These are phyloP conservation scores for Amphiura filiformis DNA, from an alignment of 35 echinoderm and acorn worm species.

Conservation along the genomic window DNA sequence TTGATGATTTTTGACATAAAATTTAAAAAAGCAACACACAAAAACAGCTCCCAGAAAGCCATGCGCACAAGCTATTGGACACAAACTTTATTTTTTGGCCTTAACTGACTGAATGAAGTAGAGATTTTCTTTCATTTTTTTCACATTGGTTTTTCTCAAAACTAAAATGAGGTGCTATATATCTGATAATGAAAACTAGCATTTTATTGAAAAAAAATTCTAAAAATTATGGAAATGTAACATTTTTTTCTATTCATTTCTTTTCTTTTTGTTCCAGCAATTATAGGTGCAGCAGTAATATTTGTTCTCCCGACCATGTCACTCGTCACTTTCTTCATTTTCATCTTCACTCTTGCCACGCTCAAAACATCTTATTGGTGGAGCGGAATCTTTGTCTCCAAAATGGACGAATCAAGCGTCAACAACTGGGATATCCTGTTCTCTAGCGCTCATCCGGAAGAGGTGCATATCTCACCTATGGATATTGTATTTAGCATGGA, in stretches of 20 bases:
- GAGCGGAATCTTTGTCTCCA: conserved; percentile 46
- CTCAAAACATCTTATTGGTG: conserved; percentile 50
- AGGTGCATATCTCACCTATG: neutral
- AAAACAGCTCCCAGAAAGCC: no score
- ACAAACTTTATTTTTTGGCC: no score
- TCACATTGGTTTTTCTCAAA: no score
- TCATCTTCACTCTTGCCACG: conserved; percentile 18
- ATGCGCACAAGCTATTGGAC: no score
- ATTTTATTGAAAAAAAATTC: neutral
- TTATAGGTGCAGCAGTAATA: conserved; percentile 15
- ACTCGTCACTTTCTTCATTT: conserved; percentile 36
- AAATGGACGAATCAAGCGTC: conserved; percentile 32
- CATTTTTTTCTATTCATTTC: neutral
- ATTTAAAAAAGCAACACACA: no score
- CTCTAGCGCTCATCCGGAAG: neutral
- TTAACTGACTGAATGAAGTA: no score
- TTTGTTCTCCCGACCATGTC: conserved; percentile 45
- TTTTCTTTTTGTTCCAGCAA: neutral
- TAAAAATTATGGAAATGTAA: neutral
- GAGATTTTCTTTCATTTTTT: no score
- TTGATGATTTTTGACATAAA: no score
- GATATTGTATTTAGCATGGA: conserved; percentile 69
- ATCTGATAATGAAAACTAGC: neutral
- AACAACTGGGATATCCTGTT: conserved; percentile 40
- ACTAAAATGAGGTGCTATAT: no score